A percentile compares a stretch with the other conserved stretches of the same genome.
Evolutionary conservation across 1,140 invertebrate species (phyloP).

Genomic region (Musca domestica): DNA sequence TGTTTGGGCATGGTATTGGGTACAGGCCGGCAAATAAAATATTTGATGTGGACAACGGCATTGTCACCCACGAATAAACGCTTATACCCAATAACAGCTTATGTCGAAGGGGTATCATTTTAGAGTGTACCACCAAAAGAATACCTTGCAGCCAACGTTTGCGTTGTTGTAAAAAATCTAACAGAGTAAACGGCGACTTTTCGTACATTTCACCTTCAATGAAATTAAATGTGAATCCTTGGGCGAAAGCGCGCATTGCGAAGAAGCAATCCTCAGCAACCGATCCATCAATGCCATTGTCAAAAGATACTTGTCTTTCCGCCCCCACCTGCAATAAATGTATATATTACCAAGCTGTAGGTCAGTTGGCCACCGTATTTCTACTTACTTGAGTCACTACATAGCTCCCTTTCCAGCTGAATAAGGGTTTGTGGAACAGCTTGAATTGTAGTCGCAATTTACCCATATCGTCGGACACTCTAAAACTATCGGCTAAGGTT

Average conservation of each 20-base stretch:
- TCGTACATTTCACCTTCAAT: constrained; percentile 98
- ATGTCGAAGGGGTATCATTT: constrained; percentile 75
- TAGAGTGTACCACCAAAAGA: constrained; percentile 88
- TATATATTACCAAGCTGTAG: too few species aligned
- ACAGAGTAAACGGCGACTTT: constrained; percentile 91
- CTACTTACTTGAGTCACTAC: constrained; percentile 81
- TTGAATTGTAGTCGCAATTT: constrained; percentile 91
- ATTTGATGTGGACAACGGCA: constrained; percentile 90
- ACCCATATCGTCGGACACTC: constrained; percentile 96
- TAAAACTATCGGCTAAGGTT: constrained; percentile 92
- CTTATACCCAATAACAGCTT: constrained; percentile 85
- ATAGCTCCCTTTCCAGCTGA: constrained; percentile 97
- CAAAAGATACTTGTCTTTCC: constrained; percentile 88
- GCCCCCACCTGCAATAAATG: constrained; percentile 71
- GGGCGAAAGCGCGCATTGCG: constrained; percentile 85
- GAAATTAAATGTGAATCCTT: constrained; percentile 88
- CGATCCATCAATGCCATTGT: constrained; percentile 92
- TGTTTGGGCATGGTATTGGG: constrained; percentile 81
- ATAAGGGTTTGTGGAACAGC: constrained; percentile 90
- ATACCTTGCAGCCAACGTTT: constrained; percentile 98
- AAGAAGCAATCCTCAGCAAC: constrained; percentile 98
- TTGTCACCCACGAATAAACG: constrained; percentile 93
- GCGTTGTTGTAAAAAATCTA: constrained; percentile 93
- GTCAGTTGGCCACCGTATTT: neutral
- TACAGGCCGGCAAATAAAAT: constrained; percentile 78